phyloP scores from a whole-genome alignment of 1,140 invertebrate species.

The Camponotus pennsylvanicus region DNA sequence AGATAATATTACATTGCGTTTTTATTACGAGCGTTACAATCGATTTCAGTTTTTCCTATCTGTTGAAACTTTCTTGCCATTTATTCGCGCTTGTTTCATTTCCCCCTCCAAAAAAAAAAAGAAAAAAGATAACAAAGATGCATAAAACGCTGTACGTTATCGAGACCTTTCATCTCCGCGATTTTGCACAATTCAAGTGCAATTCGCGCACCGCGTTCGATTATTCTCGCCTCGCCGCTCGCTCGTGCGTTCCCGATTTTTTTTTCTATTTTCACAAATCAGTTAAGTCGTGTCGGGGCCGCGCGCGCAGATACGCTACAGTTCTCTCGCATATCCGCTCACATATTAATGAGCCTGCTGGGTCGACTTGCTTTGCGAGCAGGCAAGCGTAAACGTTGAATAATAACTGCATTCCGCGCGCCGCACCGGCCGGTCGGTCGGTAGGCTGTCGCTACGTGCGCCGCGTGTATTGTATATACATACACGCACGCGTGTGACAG shows the following conservation, averaged over 20 bases:
- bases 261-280: constrained; percentile 54
- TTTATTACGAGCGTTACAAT: not conserved
- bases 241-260: constrained; percentile 56
- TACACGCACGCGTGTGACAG: constrained; percentile 37
- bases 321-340: constrained; percentile 71
- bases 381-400: constrained; percentile 79
- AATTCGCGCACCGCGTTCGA: constrained; percentile 27
- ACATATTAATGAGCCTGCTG: constrained; percentile 74
- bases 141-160: not conserved
- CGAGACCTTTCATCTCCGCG: not conserved
- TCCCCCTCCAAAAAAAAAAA: not conserved
- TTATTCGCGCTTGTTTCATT: not conserved
- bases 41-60: not conserved
- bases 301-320: constrained; percentile 58
- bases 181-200: constrained; percentile 61
- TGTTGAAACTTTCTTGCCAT: not conserved
- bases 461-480: not conserved
- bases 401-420: constrained; percentile 78
- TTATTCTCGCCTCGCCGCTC: constrained; percentile 28
- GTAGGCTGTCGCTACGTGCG: constrained; percentile 26
- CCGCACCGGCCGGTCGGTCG: constrained; percentile 27
- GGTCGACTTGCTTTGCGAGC: constrained; percentile 61
- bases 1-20: not conserved
- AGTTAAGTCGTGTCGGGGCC: constrained; percentile 37
- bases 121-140: not conserved